Conservation (phyloP, 2,888 invertebrate genomes). For the Eulithis prunata region DNA sequence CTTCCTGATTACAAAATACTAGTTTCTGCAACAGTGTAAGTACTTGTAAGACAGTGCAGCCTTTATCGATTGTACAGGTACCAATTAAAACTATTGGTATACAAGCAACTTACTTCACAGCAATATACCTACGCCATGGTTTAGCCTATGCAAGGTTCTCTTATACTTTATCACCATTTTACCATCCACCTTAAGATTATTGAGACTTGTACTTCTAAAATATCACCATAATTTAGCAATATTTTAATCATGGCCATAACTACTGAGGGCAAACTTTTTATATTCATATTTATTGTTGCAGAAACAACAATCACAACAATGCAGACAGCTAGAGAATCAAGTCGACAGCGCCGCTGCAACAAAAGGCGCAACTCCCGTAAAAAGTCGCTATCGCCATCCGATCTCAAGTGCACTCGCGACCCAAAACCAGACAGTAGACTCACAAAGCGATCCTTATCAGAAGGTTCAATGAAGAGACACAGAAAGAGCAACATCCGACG, state of each 20-base stretch:
- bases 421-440: constrained; percentile 66
- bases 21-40: constrained; percentile 16
- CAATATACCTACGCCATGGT: too few species aligned
- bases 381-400: constrained; percentile 80
- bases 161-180: too few species aligned
- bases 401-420: constrained; percentile 71
- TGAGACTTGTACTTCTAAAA: too few species aligned
- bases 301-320: constrained; percentile 74
- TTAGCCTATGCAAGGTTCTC: too few species aligned
- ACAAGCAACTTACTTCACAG: too few species aligned
- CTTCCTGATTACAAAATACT: constrained; percentile 31
- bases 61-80: neutral
- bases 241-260: too few species aligned
- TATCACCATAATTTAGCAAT: too few species aligned
- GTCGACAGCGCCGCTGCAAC: constrained; percentile 75
- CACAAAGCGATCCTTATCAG: constrained; percentile 75
- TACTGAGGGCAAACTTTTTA: neutral
- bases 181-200: too few species aligned
- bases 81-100: neutral
- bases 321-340: constrained; percentile 77
- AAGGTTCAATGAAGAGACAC: constrained; percentile 79
- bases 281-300: constrained; percentile 54
- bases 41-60: constrained; percentile 7
- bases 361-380: constrained; percentile 80
- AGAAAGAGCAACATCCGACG: constrained; percentile 78